Base-by-base conservation (phyloP, 2,888 invertebrate species). In the Margaritifera margaritifera region DNA sequence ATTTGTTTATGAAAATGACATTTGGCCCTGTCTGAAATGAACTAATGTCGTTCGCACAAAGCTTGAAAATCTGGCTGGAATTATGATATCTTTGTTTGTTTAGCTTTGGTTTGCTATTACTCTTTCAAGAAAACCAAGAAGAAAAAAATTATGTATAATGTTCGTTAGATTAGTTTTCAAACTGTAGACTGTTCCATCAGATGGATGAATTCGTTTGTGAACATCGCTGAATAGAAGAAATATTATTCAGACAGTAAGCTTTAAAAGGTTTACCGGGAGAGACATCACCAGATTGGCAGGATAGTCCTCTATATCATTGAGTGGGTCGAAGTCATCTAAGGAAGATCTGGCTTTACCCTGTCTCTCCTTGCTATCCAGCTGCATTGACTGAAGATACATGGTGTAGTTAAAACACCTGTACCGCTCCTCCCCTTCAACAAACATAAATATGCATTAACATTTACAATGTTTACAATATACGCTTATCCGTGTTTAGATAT, bases 301-400 rank as follows among this genome's bases (percentile, higher is more conserved):
- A 55, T 75, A 84, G 64, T 85, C 84, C 31, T 78, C 80, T 11
- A 85, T 61, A 64, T 82, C 82, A 67, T 83, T 83, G 6, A 77
- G 74, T 1, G 84, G 84, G 58, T 85, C 81, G 51, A 80, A 79
- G 25, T 82, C 84, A 63, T 85, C 84, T 58, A 79, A 62, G 20
- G 71, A 69, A 11, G 69, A 56, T 6, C 42, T 27, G 19, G 58
- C 53, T 8, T 58, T 53, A 6, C 67, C 63, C 18, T 22, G 57
- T n/a, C 63, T 61, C 31, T 62, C 57, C 8, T 58, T n/a, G 11
- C 67, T 55, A 64, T 73, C 68, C n/a, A 63, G 66, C 42, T 63
- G 51, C 68, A 71, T 74, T 20, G 42, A 42, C 19, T 69, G 27
- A 19, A 58, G 24, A 19, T 57, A 53, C 22, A 65, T 5, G 4